A percentile compares a stretch with the other conserved stretches of the same genome.
phyloP scores from a whole-genome alignment of 2,797 vertebrate genomes.

The Smutsia gigantea region DNA sequence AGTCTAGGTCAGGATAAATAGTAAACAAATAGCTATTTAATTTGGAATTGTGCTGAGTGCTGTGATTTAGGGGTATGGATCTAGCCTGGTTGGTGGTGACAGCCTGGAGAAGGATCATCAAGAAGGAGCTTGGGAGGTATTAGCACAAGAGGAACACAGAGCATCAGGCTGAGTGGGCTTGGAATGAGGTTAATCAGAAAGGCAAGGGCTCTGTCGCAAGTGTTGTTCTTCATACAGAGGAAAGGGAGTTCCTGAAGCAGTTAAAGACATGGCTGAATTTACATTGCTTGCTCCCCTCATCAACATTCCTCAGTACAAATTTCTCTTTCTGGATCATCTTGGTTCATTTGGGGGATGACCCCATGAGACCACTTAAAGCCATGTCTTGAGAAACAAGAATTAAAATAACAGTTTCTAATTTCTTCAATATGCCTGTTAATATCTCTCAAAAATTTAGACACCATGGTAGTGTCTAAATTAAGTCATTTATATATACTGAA shows the following conservation, averaged over 20 bases:
- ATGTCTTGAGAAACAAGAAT: neutral
- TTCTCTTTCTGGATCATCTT: neutral
- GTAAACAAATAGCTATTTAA: neutral
- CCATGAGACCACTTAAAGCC: neutral
- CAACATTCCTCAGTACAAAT: neutral
- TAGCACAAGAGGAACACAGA: neutral
- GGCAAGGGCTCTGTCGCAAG: neutral
- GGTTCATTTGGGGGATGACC: neutral
- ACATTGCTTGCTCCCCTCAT: neutral
- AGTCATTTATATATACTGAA: neutral
- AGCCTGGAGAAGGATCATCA: neutral
- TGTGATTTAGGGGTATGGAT: neutral
- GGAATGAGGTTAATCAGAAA: neutral
- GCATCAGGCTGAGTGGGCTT: accelerated
- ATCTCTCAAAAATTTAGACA: neutral
- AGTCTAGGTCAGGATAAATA: neutral
- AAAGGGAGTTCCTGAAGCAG: neutral
- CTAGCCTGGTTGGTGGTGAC: neutral
- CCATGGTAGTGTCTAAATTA: neutral
- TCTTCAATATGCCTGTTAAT: neutral
- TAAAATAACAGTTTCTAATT: neutral
- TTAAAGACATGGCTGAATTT: neutral
- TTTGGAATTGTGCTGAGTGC: neutral
- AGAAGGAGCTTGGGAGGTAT: neutral
- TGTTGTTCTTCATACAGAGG: neutral